Conservation (phyloP, 2,797 vertebrate genomes). For the Gymnodraco acuticeps region DNA sequence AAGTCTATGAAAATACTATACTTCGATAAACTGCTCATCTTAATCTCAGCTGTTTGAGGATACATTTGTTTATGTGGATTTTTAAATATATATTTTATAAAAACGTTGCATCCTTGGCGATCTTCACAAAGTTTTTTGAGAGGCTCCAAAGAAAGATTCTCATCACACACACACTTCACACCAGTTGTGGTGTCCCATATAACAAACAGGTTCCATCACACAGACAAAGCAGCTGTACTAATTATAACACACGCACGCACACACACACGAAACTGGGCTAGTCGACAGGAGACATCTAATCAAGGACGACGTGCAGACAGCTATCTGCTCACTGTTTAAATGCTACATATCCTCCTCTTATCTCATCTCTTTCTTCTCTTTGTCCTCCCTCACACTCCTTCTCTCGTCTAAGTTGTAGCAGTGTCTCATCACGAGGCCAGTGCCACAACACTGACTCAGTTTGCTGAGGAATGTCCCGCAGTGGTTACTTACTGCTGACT, state of each 20-base stretch:
- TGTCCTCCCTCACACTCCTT: background rate
- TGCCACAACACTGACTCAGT: background rate
- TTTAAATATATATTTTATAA: too few species aligned
- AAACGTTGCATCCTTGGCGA: too few species aligned
- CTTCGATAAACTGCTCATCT: background rate
- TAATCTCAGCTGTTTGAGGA: background rate
- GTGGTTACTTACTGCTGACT: constrained; percentile 2
- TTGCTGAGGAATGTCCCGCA: constrained; percentile 13
- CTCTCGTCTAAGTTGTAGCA: background rate
- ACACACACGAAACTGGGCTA: constrained; percentile 51
- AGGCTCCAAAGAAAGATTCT: constrained; percentile 1
- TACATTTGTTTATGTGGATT: background rate
- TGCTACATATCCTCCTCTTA: background rate
- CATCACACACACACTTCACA: constrained; percentile 5
- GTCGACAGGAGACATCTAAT: constrained; percentile 40
- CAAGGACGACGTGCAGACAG: constrained; percentile 17
- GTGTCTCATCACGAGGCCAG: constrained; percentile 16
- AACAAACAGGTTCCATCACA: constrained; percentile 15
- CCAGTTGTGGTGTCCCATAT: constrained; percentile 37
- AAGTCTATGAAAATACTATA: background rate
- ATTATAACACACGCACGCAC: constrained; percentile 2
- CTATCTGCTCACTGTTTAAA: constrained; percentile 7
- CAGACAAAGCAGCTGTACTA: constrained; percentile 7
- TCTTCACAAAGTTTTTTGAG: background rate
- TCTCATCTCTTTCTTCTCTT: background rate